phyloP scores from a whole-genome alignment of 2,888 invertebrate genomes.

The Athalia cordata region DNA sequence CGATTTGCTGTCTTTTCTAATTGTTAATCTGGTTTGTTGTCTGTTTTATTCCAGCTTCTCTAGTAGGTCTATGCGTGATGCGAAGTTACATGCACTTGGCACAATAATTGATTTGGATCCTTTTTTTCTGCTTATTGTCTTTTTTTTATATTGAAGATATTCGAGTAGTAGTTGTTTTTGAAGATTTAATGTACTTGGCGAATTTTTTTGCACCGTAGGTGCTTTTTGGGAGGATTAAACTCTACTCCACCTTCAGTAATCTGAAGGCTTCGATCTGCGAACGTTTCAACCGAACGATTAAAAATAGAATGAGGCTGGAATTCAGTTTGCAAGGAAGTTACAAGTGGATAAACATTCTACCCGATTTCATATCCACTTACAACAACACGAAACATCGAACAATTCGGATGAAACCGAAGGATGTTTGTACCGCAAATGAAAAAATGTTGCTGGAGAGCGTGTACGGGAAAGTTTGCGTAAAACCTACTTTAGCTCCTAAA shows the following conservation, averaged over 20 bases:
- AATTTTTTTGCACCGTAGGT: too few relatives aligned
- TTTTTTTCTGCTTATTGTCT: too few relatives aligned
- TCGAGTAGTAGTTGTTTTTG: too few relatives aligned
- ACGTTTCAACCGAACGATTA: constrained; percentile 59
- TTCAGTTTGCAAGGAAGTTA: constrained; percentile 53
- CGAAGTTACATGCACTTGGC: too few relatives aligned
- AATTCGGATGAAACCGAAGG: constrained; percentile 62
- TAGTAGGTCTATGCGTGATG: too few relatives aligned
- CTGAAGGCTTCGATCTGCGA: constrained; percentile 63
- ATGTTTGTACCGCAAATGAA: constrained; percentile 63
- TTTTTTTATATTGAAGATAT: too few relatives aligned
- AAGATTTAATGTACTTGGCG: too few relatives aligned
- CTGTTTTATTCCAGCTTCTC: too few relatives aligned
- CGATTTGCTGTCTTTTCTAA: too few relatives aligned
- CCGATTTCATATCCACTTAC: constrained; percentile 52
- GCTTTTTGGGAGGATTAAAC: too few relatives aligned
- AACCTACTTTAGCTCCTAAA: constrained; percentile 43
- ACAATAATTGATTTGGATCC: too few relatives aligned
- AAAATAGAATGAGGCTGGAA: constrained; percentile 57
- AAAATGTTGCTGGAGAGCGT: constrained; percentile 52
- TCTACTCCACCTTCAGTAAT: constrained; percentile 53
- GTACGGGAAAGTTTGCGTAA: constrained; percentile 45
- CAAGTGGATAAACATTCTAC: constrained; percentile 53
- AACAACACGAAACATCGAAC: constrained; percentile 65
- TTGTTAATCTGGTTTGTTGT: too few relatives aligned